These are phyloP conservation scores for Cygnus olor DNA, from an alignment of 2,797 vertebrate genomes.

Conservation along the genomic window DNA sequence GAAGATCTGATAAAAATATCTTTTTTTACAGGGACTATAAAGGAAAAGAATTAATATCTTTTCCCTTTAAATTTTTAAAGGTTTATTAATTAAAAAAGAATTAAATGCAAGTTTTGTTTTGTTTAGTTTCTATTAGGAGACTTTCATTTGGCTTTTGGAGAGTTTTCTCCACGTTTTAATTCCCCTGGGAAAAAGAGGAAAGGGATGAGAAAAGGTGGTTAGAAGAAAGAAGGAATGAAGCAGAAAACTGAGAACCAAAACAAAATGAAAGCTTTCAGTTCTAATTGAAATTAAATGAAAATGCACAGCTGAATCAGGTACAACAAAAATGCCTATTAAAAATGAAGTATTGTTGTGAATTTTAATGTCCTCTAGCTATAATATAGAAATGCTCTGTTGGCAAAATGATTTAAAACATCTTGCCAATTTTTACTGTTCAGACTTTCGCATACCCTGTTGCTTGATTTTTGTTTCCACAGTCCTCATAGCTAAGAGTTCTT, in stretches of 20 bases:
- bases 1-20: neutral
- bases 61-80: neutral
- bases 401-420: neutral
- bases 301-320: neutral
- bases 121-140: neutral
- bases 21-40: neutral
- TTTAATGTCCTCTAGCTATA: neutral
- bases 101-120: neutral
- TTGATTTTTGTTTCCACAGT: neutral
- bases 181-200: neutral
- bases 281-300: conserved; percentile 32
- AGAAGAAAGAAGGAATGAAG: conserved; percentile 5
- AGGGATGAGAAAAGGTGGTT: neutral
- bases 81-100: neutral
- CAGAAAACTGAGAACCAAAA: conserved; percentile 1
- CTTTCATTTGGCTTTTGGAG: conserved; percentile 27
- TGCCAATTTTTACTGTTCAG: neutral
- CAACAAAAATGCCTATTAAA: neutral
- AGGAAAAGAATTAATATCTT: neutral
- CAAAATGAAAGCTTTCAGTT: conserved; percentile 14
- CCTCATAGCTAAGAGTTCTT: neutral
- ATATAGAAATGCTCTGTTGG: neutral
- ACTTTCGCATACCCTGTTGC: neutral
- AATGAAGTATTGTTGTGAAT: neutral
- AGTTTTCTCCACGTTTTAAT: neutral